Base-by-base conservation (phyloP, 2,797 vertebrate species). In the Tangara arthus region DNA sequence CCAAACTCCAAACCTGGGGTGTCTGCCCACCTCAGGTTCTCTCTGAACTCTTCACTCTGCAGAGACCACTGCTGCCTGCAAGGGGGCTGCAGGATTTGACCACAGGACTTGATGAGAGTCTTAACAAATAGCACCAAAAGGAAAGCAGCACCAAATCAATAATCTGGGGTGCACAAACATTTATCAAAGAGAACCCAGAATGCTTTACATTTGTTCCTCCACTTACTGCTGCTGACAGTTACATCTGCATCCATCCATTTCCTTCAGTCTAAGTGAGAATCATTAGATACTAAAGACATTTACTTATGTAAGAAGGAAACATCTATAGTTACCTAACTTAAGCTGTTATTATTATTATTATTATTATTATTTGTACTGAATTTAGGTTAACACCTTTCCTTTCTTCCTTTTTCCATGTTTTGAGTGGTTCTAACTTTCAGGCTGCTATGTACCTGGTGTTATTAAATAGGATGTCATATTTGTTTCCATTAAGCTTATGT, bases 211-310 rank as follows among this genome's bases (percentile, higher is more conserved):
- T 84, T 94, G 17, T 71, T 77, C 37, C 30, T 83, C 34, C 41
- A 37, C 69, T 93, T 76, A 56, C 41, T 57, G 37, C 44, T 87
- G 61, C 59, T 93, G 80, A 83, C 28, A 88, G 77, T 90, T 90
- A 84, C 52, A 71, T 96, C 82, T 93, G 85, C 82, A 71, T 82
- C 46, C 47, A 57, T 91, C 55, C 42, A 73, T 94, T 95, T 94
- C 77, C 76, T 86, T 83, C 44, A 60, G 61, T 30, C 37, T 70
- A 13, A 8, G 12, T 65, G 61, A 91, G 77, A 90, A 52, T 22
- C 46, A 26, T 52, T 57, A 79, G 44, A 34, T 41, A 56, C 0
- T 0, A 46, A 81, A 85, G 32, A 26, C 22, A 56, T 71, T 77
- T 46, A 28, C 71, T 84, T 77, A 66, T 41, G 17, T 69, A 66